A percentile compares a stretch with the other conserved stretches of the same genome.
Evolutionary conservation across 2,888 invertebrate genomes (phyloP).

Genomic region (Leptura quadrifasciata): DNA sequence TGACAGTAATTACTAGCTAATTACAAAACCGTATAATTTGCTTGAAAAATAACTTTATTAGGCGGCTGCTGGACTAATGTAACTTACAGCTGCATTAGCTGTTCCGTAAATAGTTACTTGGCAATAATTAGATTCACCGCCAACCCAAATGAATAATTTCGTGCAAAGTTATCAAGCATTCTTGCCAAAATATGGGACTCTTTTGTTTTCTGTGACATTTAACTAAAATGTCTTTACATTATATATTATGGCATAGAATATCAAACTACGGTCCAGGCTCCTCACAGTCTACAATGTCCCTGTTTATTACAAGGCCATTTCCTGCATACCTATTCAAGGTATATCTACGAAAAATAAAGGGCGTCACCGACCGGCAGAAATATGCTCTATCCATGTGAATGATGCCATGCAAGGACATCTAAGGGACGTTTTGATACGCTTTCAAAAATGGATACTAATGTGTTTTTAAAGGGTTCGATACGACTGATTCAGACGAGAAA

Average conservation of each 20-base stretch:
- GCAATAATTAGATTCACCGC: not conserved
- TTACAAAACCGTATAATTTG: not conserved
- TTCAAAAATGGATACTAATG: too few relatives aligned
- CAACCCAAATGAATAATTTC: not conserved
- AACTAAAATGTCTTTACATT: not conserved
- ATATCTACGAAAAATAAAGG: not conserved
- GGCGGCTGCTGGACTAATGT: not conserved
- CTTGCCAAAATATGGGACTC: not conserved
- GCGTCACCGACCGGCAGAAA: not conserved
- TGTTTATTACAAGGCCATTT: not conserved
- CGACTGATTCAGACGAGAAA: too few relatives aligned
- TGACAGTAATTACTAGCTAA: not conserved
- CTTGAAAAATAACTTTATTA: not conserved
- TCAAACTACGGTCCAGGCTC: not conserved
- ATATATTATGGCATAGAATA: not conserved
- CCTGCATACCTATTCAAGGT: not conserved
- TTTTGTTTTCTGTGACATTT: conserved; percentile 1
- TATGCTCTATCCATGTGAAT: not conserved
- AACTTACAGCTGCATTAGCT: not conserved
- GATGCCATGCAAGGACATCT: too few relatives aligned
- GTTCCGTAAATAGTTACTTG: not conserved
- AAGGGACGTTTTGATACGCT: too few relatives aligned
- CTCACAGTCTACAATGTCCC: not conserved
- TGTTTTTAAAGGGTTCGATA: too few relatives aligned
- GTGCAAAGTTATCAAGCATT: conserved; percentile 1